phyloP scores from a whole-genome alignment of 2,888 invertebrate species.

The Andrena flavipes region DNA sequence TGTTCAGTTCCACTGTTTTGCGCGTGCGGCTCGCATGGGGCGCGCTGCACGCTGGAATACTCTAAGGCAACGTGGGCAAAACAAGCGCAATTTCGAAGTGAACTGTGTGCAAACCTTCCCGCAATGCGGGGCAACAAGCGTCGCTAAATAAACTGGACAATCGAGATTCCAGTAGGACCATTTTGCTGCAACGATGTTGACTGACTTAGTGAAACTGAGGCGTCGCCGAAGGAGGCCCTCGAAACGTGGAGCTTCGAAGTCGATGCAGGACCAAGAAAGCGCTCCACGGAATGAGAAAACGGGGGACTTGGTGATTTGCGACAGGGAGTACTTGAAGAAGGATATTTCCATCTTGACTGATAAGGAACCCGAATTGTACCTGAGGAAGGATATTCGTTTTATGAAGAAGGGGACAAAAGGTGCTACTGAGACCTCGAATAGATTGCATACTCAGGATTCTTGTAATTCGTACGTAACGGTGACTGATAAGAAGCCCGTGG shows the following conservation, averaged over 20 bases:
- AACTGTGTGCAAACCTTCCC: neutral
- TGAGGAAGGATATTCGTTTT: neutral
- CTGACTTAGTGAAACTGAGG: conserved; percentile 28
- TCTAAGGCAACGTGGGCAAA: neutral
- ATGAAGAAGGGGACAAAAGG: neutral
- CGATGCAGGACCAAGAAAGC: neutral
- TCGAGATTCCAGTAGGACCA: neutral
- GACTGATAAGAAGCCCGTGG: conserved; percentile 30
- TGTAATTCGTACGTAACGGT: conserved; percentile 44
- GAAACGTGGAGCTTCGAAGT: neutral
- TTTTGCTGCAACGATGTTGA: conserved; percentile 13
- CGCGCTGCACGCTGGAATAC: neutral
- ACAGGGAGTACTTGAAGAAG: conserved; percentile 35
- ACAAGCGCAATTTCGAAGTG: neutral
- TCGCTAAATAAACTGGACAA: neutral
- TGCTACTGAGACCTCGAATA: conserved; percentile 16
- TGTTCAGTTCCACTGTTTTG: conserved; percentile 62
- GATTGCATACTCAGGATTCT: conserved; percentile 22
- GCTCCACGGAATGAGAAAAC: neutral
- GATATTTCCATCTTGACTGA: conserved; percentile 72
- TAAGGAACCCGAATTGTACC: conserved; percentile 14
- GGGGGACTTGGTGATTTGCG: neutral
- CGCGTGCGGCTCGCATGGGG: conserved; percentile 44
- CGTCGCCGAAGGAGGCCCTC: conserved; percentile 13
- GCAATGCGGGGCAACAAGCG: neutral